Evolutionary conservation across 1,140 invertebrate genomes (phyloP), one percentile per base, ranked within the genome.

Genomic region (Vanessa tameamea): DNA sequence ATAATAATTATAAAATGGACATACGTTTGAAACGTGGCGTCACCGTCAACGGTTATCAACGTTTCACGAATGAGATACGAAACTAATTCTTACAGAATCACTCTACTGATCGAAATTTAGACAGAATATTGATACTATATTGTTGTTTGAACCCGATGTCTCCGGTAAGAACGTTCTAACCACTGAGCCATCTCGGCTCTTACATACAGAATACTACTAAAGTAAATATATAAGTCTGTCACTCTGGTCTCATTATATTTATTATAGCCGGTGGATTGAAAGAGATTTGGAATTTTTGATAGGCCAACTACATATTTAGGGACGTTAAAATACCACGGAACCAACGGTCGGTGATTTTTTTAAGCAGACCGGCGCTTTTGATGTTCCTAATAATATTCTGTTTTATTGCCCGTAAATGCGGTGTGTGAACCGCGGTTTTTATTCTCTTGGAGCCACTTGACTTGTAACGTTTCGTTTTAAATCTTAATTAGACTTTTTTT

Each of bases 371-470:
- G 83, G 83, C 66, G 47, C 77, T 68, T 83, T 83, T 85, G 81
- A 85, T 76, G 77, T 81, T 75, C 57, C 63, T 69, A 79, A 79
- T 78, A 77, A 71, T 78, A 75, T 85, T 83, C 79, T 78, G 76
- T 82, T 84, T 85, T 85, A 85, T 85, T 78, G 75, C 69, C 72
- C 79, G 79, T 85, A 85, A 85, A 84, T 69, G 68, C 72, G 72
- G 72, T 64, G 66, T 74, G 79, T 53, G 73, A 55, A 53, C 31
- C 23, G 53, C 20, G 15, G 68, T 50, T 59, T 26, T 53, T 20
- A 48, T 59, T 37, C 68, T 64, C 43, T 70, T 70, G n/a, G 68
- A 43, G 37, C 55, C 11, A 65, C 12, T 63, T 26, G 68, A 69
- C 14, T 61, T 20, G 47, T 47, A 47, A 14, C 16, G 13, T 48